Evolutionary conservation across 2,797 vertebrate genomes (phyloP), one percentile per base, ranked within the genome.

Genomic region (Myotis vivesi): DNA sequence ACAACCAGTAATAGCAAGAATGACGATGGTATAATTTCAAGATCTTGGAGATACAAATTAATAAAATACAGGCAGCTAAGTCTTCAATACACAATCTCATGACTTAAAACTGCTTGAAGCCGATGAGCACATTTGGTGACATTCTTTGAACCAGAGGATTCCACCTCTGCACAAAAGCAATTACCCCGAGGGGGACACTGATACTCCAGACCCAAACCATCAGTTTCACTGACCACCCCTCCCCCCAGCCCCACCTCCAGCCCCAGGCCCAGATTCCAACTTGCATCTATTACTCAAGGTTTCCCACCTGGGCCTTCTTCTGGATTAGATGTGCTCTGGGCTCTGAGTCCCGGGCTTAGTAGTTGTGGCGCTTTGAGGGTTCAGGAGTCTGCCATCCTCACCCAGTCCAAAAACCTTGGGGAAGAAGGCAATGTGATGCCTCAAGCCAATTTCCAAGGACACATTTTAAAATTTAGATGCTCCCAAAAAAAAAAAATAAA

Each of bases 401-500:
- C 7, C 5, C 19, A 83, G 72, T 51, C 57, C 3, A 71, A 88
- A 33, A 75, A 62, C 25, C 23, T 30, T 1, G 25, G 9, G 23
- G 72, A 94, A 71, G 59, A 80, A 20, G 46, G 69, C 41, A 71
- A 36, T 62, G 41, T 33, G 49, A 76, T 22, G 22, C 10, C 30
- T 80, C 38, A 33, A 69, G 72, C 12, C 0, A 1, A 68, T 91
- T 75, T 88, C 51, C 62, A 92, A 89, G 36, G 53, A 25, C 49
- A 88, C 13, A 41, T 55, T 91, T 69, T 73, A n/a, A 91, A 33
- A 69, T 85, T 75, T 38, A 82, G 44, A 73, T 79, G 87, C 95
- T 73, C 71, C n/a, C n/a, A n/a, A n/a, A n/a, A n/a, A n/a, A n/a
- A n/a, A n/a, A n/a, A n/a, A n/a, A n/a, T n/a, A n/a, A n/a, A n/a